Percentiles rank a stretch among this genome's conserved stretches.
phyloP scores from a whole-genome alignment of 2,797 vertebrate genomes.

The Gadopsis marmoratus region DNA sequence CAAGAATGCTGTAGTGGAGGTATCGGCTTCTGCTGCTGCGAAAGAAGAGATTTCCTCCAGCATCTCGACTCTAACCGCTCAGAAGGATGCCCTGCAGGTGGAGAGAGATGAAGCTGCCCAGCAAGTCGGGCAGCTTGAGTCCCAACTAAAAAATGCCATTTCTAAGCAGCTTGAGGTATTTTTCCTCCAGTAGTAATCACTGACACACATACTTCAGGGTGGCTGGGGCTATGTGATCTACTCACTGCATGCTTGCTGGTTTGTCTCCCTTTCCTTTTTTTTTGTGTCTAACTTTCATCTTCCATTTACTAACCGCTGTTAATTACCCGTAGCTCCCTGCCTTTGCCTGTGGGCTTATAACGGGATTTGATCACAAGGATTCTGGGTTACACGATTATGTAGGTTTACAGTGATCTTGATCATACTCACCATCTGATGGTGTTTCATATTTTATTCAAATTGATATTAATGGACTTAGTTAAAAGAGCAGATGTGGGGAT shows the following conservation, averaged over 20 bases:
- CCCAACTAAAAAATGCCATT: slow-evolving; percentile 89
- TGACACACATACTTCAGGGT: slow-evolving; percentile 65
- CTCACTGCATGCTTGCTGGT: slow-evolving; percentile 79
- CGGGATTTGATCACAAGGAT: slow-evolving; percentile 45
- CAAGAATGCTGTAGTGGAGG: slow-evolving; percentile 77
- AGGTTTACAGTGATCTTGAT: slow-evolving; percentile 19
- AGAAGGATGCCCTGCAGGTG: slow-evolving; percentile 84
- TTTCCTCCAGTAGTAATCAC: slow-evolving; percentile 80
- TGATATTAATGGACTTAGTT: not conserved
- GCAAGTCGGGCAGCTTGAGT: slow-evolving; percentile 87
- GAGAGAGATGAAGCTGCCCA: slow-evolving; percentile 87
- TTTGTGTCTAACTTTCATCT: slow-evolving; percentile 69
- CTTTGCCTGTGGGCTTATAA: slow-evolving; percentile 82
- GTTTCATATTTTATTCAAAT: not conserved
- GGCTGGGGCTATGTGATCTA: slow-evolving; percentile 73
- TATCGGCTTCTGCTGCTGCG: slow-evolving; percentile 73
- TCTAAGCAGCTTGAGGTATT: slow-evolving; percentile 90
- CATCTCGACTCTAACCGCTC: slow-evolving; percentile 80
- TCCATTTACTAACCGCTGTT: slow-evolving; percentile 70
- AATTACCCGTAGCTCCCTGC: slow-evolving; percentile 64
- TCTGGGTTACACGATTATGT: not conserved
- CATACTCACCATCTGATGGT: not conserved
- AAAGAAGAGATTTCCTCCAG: slow-evolving; percentile 85
- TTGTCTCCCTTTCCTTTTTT: slow-evolving; percentile 48
- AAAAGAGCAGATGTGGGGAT: not conserved